phyloP scores from a whole-genome alignment of 2,113 vertebrate species.

The Odontesthes bonariensis region DNA sequence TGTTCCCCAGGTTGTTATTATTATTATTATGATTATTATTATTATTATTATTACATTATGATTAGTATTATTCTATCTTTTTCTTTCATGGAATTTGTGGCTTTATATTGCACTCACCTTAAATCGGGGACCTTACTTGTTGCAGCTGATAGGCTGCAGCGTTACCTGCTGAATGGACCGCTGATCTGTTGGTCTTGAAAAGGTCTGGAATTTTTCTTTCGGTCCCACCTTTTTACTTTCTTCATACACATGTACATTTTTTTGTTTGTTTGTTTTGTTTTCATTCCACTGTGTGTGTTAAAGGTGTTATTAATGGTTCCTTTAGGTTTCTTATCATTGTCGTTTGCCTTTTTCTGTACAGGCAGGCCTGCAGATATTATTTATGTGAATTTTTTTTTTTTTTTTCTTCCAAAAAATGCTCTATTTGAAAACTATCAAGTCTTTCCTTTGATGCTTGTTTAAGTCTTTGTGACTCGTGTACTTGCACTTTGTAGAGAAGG shows the following conservation, averaged over 20 bases:
- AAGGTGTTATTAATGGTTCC: constrained; percentile 33
- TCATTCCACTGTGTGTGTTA: constrained; percentile 69
- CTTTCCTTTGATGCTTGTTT: constrained; percentile 61
- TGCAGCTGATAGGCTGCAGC: constrained; percentile 2
- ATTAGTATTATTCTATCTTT: not conserved
- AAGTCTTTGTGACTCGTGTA: constrained; percentile 72
- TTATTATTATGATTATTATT: not conserved
- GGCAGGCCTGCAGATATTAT: constrained; percentile 85
- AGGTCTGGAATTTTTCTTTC: not conserved
- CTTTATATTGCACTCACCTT: constrained; percentile 54
- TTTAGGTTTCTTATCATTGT: constrained; percentile 40
- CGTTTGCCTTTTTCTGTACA: constrained; percentile 77
- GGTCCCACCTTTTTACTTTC: not conserved
- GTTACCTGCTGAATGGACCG: constrained; percentile 39
- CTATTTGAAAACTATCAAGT: constrained; percentile 52
- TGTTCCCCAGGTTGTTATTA: not conserved
- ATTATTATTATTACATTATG: not conserved
- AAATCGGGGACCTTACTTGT: constrained; percentile 1
- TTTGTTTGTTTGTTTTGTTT: constrained; percentile 8
- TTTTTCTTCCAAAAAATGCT: constrained; percentile 43
- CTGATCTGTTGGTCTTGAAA: constrained; percentile 7
- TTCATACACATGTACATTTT: constrained; percentile 39
- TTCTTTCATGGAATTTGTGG: constrained; percentile 10
- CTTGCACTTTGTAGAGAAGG: constrained; percentile 80
- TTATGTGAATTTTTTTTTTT: constrained; percentile 67